Evolutionary conservation across 2,888 invertebrate genomes (phyloP).

Genomic region (Autographa pulchrina): DNA sequence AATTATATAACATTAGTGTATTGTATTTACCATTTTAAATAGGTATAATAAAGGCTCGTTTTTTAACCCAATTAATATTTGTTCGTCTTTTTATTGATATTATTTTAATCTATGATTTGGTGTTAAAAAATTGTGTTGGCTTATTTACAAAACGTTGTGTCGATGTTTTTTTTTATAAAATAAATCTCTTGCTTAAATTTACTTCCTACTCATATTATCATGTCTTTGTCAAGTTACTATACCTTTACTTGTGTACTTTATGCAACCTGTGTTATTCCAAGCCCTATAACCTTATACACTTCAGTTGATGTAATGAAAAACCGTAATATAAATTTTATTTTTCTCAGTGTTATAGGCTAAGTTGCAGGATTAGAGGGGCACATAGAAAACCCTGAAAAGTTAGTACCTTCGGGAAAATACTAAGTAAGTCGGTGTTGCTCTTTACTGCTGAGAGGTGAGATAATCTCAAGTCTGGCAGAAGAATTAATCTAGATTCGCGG

Average conservation of each 20-base stretch:
- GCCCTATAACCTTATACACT: neutral
- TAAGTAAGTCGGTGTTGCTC: conserved; percentile 6
- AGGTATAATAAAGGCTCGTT: no score
- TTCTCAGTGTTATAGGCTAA: conserved; percentile 7
- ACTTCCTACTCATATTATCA: no score
- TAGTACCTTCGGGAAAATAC: conserved; percentile 5
- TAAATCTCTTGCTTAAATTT: no score
- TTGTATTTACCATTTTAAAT: no score
- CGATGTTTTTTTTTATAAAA: no score
- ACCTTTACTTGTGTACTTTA: neutral
- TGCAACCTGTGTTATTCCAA: neutral
- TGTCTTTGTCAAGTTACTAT: neutral
- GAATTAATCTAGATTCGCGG: neutral
- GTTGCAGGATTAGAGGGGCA: conserved; percentile 6
- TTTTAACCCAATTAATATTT: no score
- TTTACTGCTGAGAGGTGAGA: conserved; percentile 18
- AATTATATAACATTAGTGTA: no score
- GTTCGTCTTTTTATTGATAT: no score
- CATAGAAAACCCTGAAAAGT: conserved; percentile 13
- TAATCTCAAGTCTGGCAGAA: conserved; percentile 10
- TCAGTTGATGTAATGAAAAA: neutral
- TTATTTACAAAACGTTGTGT: no score
- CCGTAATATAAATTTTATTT: neutral
- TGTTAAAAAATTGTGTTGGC: no score
- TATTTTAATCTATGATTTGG: no score